Base-by-base conservation (phyloP, 2,797 vertebrate genomes). In the Melanogrammus aeglefinus region DNA sequence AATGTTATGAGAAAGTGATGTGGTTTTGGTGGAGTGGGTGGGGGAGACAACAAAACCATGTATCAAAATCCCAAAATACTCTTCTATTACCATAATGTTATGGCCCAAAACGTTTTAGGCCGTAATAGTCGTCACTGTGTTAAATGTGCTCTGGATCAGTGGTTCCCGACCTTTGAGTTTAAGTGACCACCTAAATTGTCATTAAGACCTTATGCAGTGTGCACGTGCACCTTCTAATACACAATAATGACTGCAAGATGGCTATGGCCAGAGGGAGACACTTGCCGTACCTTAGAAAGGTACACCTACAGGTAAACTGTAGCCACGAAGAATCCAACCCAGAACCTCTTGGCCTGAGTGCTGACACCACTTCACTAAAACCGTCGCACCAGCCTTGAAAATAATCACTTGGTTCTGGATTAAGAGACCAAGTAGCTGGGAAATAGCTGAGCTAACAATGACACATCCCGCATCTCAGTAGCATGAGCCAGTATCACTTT, bases 401-500 rank as follows among this genome's bases (percentile, higher is more conserved):
- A 57, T 57, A 57, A n/a, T 63, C 57, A 63, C 57, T 63, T 12
- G 57, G n/a, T 63, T 24, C 57, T 63, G 18, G 57, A 63, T 7
- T 63, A n/a, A 24, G 57, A 63, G 57, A 63, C 3, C 57, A 24
- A 63, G 3, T n/a, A 63, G 21, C 57, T 10, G 57, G 57, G 57
- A 63, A 24, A n/a, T 24, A 24, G 57, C 57, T 63, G 21, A 63
- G 21, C 57, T 63, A 63, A 63, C 57, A 63, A n/a, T 63, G n/a
- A n/a, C 57, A 63, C 57, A 24, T 63, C 21, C 57, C 24, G 57
- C 21, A 63, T 63, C 57, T 24, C 57, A 9, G 57, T 24, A 74
- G 73, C 75, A 75, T 83, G 77, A 47, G 13, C 81, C 83, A 75
- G 75, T 79, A 70, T 75, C 78, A 76, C 80, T 82, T 77, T 77